Base-by-base conservation (phyloP, 2,888 invertebrate genomes). In the Pristionchus fissidentatus region DNA sequence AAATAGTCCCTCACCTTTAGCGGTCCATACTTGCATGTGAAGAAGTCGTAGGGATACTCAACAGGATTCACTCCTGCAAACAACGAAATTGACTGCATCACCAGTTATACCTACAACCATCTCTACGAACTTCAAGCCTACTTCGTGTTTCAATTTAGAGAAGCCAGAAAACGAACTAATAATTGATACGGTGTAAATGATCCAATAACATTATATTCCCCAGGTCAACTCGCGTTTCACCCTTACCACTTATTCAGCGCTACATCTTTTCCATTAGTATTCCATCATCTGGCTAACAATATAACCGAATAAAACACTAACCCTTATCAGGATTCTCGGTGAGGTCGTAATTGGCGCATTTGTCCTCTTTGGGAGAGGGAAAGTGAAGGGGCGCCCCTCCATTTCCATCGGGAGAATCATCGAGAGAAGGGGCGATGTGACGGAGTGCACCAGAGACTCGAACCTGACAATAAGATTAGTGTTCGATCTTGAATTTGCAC, bases 11-110 rank as follows among this genome's bases (percentile, higher is more conserved):
- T 83, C 38, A 90, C 90, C 85, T 91, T 91, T 73, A 91, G 83
- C 7, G 92, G 92, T 8, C 91, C 91, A 79, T 88, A 91, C 80
- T 90, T 92, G 86, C 91, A 91, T 22, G 89, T 88, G 78, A 85
- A 89, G 77, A 91, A 90, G 41, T 88, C 89, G 35, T 79, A 55
- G n/a, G 46, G 52, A 62, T 88, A 89, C 57, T 88, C 89, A 46
- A 87, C 87, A 1, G 89, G 89, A 83, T 89, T 88, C 77, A 89
- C 86, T 32, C 87, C 83, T 83, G 73, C n/a, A 81, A 62, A 41
- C 0, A n/a, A n/a, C n/a, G n/a, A n/a, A n/a, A n/a, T n/a, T n/a
- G n/a, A n/a, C n/a, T n/a, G n/a, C n/a, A n/a, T n/a, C n/a, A n/a
- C n/a, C n/a, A n/a, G n/a, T n/a, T n/a, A n/a, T n/a, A n/a, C n/a